Base-by-base conservation (phyloP, 2,113 vertebrate genomes). In the Mesocricetus auratus region DNA sequence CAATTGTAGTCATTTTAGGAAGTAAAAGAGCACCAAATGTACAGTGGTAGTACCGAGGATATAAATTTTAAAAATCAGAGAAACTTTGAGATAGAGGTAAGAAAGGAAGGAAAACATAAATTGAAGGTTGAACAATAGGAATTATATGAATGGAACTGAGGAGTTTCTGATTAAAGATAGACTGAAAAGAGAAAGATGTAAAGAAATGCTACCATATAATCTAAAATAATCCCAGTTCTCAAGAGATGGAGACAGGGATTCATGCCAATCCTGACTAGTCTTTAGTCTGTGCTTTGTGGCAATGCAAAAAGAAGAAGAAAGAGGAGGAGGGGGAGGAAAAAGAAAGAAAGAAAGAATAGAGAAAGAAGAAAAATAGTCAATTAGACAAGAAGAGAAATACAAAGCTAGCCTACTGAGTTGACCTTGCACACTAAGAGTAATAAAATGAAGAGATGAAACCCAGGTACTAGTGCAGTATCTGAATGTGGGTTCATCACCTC, bases 191-290 rank as follows among this genome's bases (percentile, higher is more conserved):
- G 11, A n/a, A 58, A 58, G 24, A 11, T 6, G 36, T 58, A 11
- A 60, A 56, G 5, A 24, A 58, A 82, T 82, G 22, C 22, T 39
- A 8, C 12, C 56, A 60, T 56, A 60, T 39, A 39, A 42, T n/a
- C 3, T 60, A 42, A 60, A 83, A 29, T 60, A 26, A 62, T 4
- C 11, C 26, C 22, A 60, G 12, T 22, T 82, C 22, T 42, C 56
- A 83, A 16, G 79, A 60, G 79, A 26, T 39, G 21, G 21, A 60
- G 12, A 82, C 36, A 39, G 36, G 33, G 50, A 60, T 11, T 26
- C 21, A 60, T 2, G 21, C 3, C 5, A 39, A 13, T n/a, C 1
- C 12, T 8, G 0, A 60, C 12, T 15, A 24, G 22, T 83, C 56
- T 83, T 2, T 58, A 24, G 36, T 82, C 36, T 82, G 10, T 81